phyloP scores from a whole-genome alignment of 2,888 invertebrate species.

The Diarsia mendica region DNA sequence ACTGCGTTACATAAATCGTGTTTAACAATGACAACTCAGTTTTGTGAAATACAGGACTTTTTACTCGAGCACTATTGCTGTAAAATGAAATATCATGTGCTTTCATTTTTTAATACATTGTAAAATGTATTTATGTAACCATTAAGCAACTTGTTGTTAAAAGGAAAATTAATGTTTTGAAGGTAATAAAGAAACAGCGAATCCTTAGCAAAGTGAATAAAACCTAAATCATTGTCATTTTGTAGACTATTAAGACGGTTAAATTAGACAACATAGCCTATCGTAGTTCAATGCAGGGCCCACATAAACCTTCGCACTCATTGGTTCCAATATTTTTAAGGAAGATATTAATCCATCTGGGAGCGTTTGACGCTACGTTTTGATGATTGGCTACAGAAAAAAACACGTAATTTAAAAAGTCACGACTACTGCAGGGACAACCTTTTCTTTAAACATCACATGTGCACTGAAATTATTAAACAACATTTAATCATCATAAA shows the following conservation, averaged over 20 bases:
- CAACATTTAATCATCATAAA: no score
- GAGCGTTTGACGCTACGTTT: neutral
- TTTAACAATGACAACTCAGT: slow-evolving; percentile 20
- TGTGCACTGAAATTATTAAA: neutral
- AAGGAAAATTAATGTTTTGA: neutral
- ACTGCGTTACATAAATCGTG: slow-evolving; percentile 18
- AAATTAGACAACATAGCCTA: neutral
- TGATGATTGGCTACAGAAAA: neutral
- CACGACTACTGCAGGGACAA: neutral
- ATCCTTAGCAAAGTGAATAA: neutral
- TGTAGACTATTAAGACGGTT: neutral
- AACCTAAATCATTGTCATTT: neutral
- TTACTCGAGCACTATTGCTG: neutral
- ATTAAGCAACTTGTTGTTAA: neutral
- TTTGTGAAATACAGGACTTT: neutral
- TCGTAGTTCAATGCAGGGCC: neutral
- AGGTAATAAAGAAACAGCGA: no score
- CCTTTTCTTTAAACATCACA: neutral
- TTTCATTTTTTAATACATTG: no score
- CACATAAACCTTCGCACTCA: no score
- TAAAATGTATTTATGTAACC: neutral
- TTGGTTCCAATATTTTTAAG: no score
- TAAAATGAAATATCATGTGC: no score
- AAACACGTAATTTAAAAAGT: neutral
- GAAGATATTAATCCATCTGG: neutral